These are phyloP conservation scores for Sprattus sprattus DNA, from an alignment of 2,113 vertebrate genomes.

Conservation along the genomic window DNA sequence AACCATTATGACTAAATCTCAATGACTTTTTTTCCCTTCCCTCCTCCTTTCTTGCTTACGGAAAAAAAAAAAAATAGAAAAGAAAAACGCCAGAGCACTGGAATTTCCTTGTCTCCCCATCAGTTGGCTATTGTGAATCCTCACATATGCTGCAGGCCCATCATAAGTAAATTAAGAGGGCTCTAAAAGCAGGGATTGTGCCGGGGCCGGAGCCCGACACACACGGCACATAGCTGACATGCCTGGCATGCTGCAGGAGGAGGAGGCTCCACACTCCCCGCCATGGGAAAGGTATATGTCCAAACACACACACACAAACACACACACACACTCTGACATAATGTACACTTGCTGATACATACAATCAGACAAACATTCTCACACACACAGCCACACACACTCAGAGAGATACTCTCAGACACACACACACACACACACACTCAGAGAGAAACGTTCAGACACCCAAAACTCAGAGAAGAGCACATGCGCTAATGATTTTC, in stretches of 20 bases:
- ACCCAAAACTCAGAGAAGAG: neutral
- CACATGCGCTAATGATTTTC: neutral
- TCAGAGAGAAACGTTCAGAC: neutral
- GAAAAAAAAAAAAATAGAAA: neutral
- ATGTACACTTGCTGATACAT: neutral
- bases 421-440: neutral
- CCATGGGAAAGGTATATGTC: conserved; percentile 47
- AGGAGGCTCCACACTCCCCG: conserved; percentile 35
- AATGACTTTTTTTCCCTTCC: conserved; percentile 87
- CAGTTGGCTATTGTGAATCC: conserved; percentile 84
- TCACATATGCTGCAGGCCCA: conserved; percentile 81
- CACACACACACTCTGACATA: neutral
- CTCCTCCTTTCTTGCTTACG: conserved; percentile 65
- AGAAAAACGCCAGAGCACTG: conserved; percentile 78
- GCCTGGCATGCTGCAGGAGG: conserved; percentile 60
- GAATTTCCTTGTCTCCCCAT: conserved; percentile 91
- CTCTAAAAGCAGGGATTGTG: conserved; percentile 85
- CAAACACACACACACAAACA: neutral
- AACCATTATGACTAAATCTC: conserved; percentile 93
- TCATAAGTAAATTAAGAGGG: conserved; percentile 84
- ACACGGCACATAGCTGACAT: conserved; percentile 69
- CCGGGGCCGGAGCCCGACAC: conserved; percentile 66
- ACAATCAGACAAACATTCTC: conserved; percentile 21
- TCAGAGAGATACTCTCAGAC: neutral
- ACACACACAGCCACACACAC: conserved; percentile 32